phyloP scores from a whole-genome alignment of 2,113 vertebrate species.

The Scopus umbretta region DNA sequence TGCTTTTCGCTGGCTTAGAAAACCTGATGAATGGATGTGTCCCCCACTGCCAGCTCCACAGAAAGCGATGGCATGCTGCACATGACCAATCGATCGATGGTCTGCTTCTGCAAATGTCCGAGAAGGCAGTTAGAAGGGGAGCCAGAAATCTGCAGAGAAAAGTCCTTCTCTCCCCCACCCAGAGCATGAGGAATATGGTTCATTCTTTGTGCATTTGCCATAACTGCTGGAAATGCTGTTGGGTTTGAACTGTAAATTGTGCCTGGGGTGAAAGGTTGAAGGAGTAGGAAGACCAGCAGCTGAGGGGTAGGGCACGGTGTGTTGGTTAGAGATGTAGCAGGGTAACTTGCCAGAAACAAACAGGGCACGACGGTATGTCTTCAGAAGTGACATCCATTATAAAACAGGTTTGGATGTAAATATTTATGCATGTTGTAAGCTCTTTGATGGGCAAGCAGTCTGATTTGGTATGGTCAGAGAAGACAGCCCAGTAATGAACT shows the following conservation, averaged over 20 bases:
- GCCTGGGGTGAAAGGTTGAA: background rate
- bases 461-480: background rate
- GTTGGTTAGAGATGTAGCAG: background rate
- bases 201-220: background rate
- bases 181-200: background rate
- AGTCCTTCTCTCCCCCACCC: background rate
- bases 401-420: background rate
- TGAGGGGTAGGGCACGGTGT: background rate
- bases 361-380: background rate
- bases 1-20: background rate
- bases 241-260: background rate
- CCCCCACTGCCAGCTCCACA: background rate
- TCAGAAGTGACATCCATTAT: background rate
- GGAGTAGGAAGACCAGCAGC: background rate
- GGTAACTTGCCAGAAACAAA: background rate
- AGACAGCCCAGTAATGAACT: background rate
- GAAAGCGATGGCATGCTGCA: background rate
- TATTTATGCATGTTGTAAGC: background rate
- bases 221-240: background rate
- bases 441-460: background rate
- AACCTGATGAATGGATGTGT: background rate
- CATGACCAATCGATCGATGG: accelerated
- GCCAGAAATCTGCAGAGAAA: background rate
- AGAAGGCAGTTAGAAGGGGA: background rate
- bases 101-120: background rate